Evolutionary conservation across 2,888 invertebrate species (phyloP).

Genomic region (Galeruca laticollis): DNA sequence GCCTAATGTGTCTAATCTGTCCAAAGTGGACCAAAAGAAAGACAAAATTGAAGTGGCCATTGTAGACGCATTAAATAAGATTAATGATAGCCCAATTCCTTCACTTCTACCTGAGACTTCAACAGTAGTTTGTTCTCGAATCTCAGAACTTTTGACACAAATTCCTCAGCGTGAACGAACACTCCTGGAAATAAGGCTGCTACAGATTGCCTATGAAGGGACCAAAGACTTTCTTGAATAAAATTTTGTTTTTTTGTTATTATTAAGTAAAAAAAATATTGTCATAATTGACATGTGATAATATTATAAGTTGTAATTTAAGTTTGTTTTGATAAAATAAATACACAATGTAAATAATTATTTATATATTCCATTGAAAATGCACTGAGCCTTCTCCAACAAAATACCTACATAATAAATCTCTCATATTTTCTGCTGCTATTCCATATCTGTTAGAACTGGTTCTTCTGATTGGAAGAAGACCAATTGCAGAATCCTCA

Average conservation of each 20-base stretch:
- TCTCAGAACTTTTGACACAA: constrained; percentile 18
- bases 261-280: too few species aligned
- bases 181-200: constrained; percentile 18
- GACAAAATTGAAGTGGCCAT: constrained; percentile 18
- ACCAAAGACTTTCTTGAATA: constrained; percentile 22
- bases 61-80: constrained; percentile 28
- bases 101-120: not conserved
- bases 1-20: not conserved
- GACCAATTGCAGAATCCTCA: not conserved
- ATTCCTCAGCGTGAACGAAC: constrained; percentile 14
- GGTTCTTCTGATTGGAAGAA: constrained; percentile 8
- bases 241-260: too few species aligned
- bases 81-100: constrained; percentile 18
- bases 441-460: constrained; percentile 24
- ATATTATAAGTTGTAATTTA: not conserved
- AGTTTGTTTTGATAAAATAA: not conserved
- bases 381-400: constrained; percentile 20
- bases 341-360: not conserved
- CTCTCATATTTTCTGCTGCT: constrained; percentile 20
- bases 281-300: too few species aligned
- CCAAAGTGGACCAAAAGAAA: not conserved
- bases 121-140: constrained; percentile 7
- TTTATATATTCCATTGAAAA: constrained; percentile 24
- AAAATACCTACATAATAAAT: constrained; percentile 16
- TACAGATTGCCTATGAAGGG: constrained; percentile 14